Percentiles rank a stretch among this genome's conserved stretches.
Conservation (phyloP, 2,797 vertebrate genomes). For the Lagocephalus sceleratus region DNA sequence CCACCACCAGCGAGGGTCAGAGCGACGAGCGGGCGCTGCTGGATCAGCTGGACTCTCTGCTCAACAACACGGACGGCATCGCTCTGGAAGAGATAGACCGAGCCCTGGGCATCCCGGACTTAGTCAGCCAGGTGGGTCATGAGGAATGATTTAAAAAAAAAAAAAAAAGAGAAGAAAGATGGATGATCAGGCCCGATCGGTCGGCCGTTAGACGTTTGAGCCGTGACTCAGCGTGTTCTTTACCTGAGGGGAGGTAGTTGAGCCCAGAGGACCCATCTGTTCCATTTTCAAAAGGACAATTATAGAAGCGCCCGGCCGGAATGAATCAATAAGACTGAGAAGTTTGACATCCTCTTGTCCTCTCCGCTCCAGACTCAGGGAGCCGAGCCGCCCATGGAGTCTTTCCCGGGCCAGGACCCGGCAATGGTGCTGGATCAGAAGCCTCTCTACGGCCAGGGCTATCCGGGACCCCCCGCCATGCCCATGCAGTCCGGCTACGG, state of each 20-base stretch:
- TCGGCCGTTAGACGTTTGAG: constrained; percentile 43
- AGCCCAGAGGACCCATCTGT: constrained; percentile 37
- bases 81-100: constrained; percentile 95
- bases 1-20: constrained; percentile 88
- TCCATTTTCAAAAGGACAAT: constrained; percentile 56
- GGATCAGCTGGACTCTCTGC: constrained; percentile 91
- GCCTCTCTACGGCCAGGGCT: constrained; percentile 84
- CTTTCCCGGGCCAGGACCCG: constrained; percentile 87
- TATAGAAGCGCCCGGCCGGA: constrained; percentile 40
- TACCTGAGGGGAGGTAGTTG: constrained; percentile 48
- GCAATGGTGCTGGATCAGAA: constrained; percentile 89
- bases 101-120: constrained; percentile 94
- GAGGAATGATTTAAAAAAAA: not conserved
- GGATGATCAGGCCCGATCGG: constrained; percentile 7
- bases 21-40: constrained; percentile 90
- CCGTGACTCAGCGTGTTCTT: constrained; percentile 46
- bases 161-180: not conserved
- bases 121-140: constrained; percentile 84
- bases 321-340: constrained; percentile 49
- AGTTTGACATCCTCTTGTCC: constrained; percentile 40
- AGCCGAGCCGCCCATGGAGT: constrained; percentile 83
- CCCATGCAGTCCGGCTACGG: constrained; percentile 83
- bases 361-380: constrained; percentile 76
- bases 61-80: constrained; percentile 92
- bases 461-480: constrained; percentile 84